Evolutionary conservation across 2,888 invertebrate species (phyloP).

Genomic region (Nomada flava): DNA sequence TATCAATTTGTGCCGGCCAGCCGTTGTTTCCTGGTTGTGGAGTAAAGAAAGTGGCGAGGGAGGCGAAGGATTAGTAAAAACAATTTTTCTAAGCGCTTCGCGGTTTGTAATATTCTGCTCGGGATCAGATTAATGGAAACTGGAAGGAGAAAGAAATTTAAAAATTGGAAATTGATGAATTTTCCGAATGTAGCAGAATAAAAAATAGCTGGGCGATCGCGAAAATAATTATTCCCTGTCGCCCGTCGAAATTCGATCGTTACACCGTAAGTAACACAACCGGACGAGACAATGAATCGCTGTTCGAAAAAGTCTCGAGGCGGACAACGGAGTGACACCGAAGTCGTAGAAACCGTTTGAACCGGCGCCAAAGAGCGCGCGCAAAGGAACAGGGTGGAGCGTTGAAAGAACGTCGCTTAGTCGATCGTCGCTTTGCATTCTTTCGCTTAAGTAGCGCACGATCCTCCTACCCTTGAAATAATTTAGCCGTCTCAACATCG

Average conservation of each 20-base stretch:
- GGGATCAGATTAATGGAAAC: not conserved
- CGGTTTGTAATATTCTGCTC: not conserved
- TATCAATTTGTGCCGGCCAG: conserved; percentile 19
- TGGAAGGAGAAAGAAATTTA: not conserved
- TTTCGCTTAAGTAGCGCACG: conserved; percentile 53
- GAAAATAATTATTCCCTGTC: conserved; percentile 21
- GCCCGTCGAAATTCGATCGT: conserved; percentile 24
- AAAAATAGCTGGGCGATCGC: not conserved
- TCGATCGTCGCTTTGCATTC: conserved; percentile 62
- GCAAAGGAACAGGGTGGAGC: conserved; percentile 41
- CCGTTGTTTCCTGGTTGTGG: conserved; percentile 8
- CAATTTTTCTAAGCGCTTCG: not conserved
- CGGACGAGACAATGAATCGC: conserved; percentile 37
- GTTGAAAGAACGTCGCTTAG: conserved; percentile 51
- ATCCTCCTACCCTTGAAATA: conserved; percentile 64
- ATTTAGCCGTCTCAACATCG: conserved; percentile 41
- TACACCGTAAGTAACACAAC: conserved; percentile 12
- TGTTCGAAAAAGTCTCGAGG: not conserved
- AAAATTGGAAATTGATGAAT: not conserved
- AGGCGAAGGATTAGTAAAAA: no score
- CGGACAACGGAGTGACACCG: conserved; percentile 24
- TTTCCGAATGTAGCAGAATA: not conserved
- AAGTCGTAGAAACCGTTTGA: conserved; percentile 53
- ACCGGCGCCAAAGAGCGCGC: conserved; percentile 54
- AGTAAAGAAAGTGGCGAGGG: not conserved